These are phyloP conservation scores for Eupithecia vulgata DNA, from an alignment of 2,888 invertebrate species.

Conservation along the genomic window DNA sequence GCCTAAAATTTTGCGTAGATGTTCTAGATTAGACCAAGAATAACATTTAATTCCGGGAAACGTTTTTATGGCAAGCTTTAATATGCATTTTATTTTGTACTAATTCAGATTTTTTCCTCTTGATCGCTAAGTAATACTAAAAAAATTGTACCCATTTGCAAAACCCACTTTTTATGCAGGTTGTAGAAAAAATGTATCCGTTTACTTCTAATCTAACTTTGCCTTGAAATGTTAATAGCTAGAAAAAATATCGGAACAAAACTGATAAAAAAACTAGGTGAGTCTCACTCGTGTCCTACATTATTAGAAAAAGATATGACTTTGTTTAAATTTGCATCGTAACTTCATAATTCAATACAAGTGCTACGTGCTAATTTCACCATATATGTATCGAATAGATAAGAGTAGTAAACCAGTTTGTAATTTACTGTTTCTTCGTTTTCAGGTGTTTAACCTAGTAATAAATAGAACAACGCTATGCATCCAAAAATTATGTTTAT, in stretches of 20 bases:
- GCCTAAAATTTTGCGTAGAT: not conserved
- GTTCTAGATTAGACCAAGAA: not conserved
- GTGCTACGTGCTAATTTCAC: slow-evolving; percentile 2
- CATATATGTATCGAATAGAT: not conserved
- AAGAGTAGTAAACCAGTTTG: not conserved
- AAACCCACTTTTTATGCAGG: slow-evolving; percentile 7
- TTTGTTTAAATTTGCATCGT: slow-evolving; percentile 11
- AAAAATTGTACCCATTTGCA: not conserved
- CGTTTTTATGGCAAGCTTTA: not conserved
- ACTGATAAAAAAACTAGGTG: slow-evolving; percentile 9
- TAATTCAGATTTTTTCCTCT: not conserved
- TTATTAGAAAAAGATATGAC: not conserved
- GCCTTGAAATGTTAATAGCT: slow-evolving; percentile 6
- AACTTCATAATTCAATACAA: not conserved
- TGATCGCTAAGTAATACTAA: not conserved
- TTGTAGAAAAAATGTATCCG: slow-evolving; percentile 5
- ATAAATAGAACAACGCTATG: too few species aligned
- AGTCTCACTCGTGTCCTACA: not conserved
- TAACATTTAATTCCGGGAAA: not conserved
- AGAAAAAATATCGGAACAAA: not conserved
- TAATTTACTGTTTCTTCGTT: not conserved
- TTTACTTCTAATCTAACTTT: not conserved
- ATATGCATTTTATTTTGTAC: not conserved
- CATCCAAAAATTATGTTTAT: too few species aligned
- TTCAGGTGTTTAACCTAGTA: not conserved